Evolutionary conservation across 2,113 vertebrate genomes (phyloP).

Genomic region (Bubo blakistoni): DNA sequence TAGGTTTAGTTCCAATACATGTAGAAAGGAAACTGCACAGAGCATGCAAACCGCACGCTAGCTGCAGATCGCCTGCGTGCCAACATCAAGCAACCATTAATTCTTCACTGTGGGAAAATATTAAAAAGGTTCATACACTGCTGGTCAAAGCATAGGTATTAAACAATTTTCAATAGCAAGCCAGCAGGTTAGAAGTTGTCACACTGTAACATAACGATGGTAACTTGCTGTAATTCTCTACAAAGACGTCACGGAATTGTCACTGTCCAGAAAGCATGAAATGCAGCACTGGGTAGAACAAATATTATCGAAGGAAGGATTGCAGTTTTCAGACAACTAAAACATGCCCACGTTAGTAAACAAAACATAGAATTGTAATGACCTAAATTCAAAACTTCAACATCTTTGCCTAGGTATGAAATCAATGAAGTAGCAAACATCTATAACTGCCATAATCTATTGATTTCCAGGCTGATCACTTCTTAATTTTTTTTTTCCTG

Average conservation of each 20-base stretch:
- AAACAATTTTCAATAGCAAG: not conserved
- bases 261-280: not conserved
- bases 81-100: constrained; percentile 22
- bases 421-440: not conserved
- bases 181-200: not conserved
- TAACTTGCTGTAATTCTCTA: not conserved
- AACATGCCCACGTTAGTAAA: not conserved
- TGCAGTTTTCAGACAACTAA: not conserved
- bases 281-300: not conserved
- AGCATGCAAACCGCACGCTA: not conserved
- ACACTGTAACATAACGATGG: not conserved
- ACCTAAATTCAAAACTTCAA: not conserved
- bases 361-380: not conserved
- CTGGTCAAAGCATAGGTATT: constrained; percentile 11
- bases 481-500: not conserved
- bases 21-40: not conserved
- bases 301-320: not conserved
- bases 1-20: not conserved
- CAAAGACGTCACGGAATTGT: not conserved
- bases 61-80: not conserved
- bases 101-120: not conserved
- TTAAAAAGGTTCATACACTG: not conserved
- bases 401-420: not conserved
- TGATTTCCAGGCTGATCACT: not conserved
- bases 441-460: not conserved